These are phyloP conservation scores for Agriotes lineatus DNA, from an alignment of 2,888 invertebrate genomes.

Conservation along the genomic window DNA sequence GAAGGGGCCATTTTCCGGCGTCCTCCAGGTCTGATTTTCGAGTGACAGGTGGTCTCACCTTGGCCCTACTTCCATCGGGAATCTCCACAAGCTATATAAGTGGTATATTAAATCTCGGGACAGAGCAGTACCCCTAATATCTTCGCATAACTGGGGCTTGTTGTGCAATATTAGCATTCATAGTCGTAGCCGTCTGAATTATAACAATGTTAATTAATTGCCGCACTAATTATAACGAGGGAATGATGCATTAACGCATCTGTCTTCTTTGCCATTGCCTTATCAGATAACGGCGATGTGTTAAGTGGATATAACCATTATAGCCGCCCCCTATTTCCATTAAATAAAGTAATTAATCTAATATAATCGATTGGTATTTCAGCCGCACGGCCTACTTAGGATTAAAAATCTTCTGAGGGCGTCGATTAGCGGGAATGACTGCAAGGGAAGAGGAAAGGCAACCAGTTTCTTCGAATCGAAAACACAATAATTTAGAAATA, in stretches of 20 bases:
- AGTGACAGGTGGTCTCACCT: slow-evolving; percentile 17
- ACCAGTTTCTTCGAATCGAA: too few species aligned
- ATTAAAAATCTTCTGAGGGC: too few species aligned
- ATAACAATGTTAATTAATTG: slow-evolving; percentile 65
- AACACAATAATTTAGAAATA: too few species aligned
- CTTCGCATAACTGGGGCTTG: slow-evolving; percentile 54
- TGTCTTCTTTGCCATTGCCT: slow-evolving; percentile 53
- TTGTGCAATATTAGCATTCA: slow-evolving; percentile 63
- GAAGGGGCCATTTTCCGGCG: background rate
- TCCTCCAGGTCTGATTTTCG: background rate
- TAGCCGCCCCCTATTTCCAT: slow-evolving; percentile 13
- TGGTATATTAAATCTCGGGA: slow-evolving; percentile 58
- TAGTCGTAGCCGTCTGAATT: slow-evolving; percentile 62
- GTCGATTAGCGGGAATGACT: too few species aligned
- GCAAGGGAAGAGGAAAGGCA: too few species aligned
- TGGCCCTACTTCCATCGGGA: slow-evolving; percentile 33
- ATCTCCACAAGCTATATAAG: slow-evolving; percentile 41
- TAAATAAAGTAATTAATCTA: slow-evolving; percentile 19
- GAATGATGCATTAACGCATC: slow-evolving; percentile 60
- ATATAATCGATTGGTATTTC: slow-evolving; percentile 4
- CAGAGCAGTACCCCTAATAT: slow-evolving; percentile 50
- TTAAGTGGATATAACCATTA: slow-evolving; percentile 37
- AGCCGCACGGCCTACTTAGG: background rate
- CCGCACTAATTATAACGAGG: slow-evolving; percentile 60
- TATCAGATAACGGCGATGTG: slow-evolving; percentile 47